phyloP scores from a whole-genome alignment of 2,113 vertebrate genomes.

The Petromus typicus region DNA sequence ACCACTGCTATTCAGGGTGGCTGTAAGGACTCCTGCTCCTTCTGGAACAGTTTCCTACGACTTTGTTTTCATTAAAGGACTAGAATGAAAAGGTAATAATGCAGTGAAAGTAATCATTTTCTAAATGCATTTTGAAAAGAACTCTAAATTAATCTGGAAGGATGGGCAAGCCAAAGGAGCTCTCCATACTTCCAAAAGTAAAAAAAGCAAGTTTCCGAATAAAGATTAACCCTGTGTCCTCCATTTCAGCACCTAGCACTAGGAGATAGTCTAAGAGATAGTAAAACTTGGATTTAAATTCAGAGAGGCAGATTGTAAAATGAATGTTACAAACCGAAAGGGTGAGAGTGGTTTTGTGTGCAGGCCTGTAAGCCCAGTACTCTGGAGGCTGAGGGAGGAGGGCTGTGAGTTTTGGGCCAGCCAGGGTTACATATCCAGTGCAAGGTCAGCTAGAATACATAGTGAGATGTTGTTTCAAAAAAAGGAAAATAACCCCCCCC shows the following conservation, averaged over 20 bases:
- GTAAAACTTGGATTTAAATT: background rate
- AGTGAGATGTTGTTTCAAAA: background rate
- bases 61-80: background rate
- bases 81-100: background rate
- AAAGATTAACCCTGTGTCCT: background rate
- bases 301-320: background rate
- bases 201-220: background rate
- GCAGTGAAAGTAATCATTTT: background rate
- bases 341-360: background rate
- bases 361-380: background rate
- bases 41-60: background rate
- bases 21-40: background rate
- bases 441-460: background rate
- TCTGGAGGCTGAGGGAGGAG: background rate
- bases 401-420: background rate
- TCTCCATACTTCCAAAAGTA: background rate
- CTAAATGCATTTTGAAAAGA: constrained; percentile 7
- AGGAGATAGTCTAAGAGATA: background rate
- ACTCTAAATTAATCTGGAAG: background rate
- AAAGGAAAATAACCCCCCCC: too few species aligned
- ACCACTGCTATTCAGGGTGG: background rate
- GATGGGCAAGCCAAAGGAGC: background rate
- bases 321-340: background rate
- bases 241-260: background rate
- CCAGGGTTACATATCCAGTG: background rate